Evolutionary conservation across 1,140 invertebrate species (phyloP).

Genomic region (Macrostomum lignano): DNA sequence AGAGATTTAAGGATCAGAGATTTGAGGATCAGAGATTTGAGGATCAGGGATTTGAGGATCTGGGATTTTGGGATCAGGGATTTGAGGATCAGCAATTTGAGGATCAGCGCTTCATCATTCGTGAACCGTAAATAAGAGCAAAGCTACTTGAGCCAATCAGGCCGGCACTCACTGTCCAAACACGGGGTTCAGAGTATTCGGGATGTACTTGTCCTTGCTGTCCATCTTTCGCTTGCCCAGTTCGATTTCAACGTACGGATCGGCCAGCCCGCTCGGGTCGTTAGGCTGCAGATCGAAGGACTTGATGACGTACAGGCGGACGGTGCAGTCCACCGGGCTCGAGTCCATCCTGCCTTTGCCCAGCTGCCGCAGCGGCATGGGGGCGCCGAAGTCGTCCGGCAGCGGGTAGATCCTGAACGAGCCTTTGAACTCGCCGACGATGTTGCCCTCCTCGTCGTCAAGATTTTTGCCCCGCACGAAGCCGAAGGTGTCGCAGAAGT

Average conservation of each 20-base stretch:
- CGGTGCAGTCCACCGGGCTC: conserved; percentile 24
- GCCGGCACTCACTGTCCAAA: no score
- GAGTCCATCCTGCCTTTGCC: conserved; percentile 19
- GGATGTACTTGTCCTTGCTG: conserved; percentile 25
- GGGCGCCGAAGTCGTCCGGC: conserved; percentile 17
- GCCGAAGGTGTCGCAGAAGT: conserved; percentile 27
- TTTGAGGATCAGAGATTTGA: no score
- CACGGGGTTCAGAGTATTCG: conserved; percentile 27
- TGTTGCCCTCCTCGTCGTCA: conserved; percentile 15
- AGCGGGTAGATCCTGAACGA: conserved; percentile 29
- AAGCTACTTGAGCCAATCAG: no score
- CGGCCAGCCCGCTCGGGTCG: conserved; percentile 29
- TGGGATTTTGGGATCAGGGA: no score
- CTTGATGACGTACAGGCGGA: conserved; percentile 27
- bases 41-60: no score
- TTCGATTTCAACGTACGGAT: conserved; percentile 28
- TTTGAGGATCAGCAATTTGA: no score
- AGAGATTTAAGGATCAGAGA: no score
- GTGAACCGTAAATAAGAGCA: no score
- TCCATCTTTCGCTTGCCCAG: conserved; percentile 26
- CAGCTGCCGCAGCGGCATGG: conserved; percentile 13
- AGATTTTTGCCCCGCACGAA: conserved; percentile 23
- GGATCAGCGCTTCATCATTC: no score
- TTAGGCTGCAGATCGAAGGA: conserved; percentile 28
- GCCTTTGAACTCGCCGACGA: conserved; percentile 30